Evolutionary conservation across 2,888 invertebrate genomes (phyloP), one percentile per base, ranked within the genome.

Genomic region (Epicampocera succincta): DNA sequence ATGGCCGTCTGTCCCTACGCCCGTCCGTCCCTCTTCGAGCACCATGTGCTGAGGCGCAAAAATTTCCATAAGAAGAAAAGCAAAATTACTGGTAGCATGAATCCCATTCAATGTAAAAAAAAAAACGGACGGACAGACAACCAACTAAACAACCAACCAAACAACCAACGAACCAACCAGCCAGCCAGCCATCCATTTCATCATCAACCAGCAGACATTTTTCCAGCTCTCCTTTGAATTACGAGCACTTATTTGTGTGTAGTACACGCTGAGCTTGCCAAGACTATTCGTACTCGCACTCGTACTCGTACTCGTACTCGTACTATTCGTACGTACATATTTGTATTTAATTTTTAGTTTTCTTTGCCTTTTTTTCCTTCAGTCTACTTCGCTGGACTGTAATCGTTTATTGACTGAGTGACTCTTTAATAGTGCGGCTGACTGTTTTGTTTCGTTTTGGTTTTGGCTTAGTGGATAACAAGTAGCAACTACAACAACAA

Each of bases 351-450:
- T 42, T 65, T 46, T 12, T 1, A 33, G 3, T 15, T 15, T 40
- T 58, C 40, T 66, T 74, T 66, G 56, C 65, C 56, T 56, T 56
- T 21, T 69, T 69, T 56, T 40, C n/a, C 54, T 56, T 29, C 2
- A 29, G 9, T 15, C 12, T 25, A 40, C 40, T 66, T 74, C 25
- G 19, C 56, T 56, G 40, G 15, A 44, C 40, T 44, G 13, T 63
- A 63, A 65, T 71, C 56, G 50, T 56, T 65, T 42, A 60, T 52
- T 71, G 48, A 56, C 63, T 65, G 69, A 50, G 38, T 63, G 69
- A 54, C 72, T 65, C 8, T 33, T 33, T 33, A 74, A 44, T 42
- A 46, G 68, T 60, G 68, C 50, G 17, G 44, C 48, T 33, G 58
- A 19, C 66, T 25, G 44, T 46, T 60, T 75, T 44, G 15, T 2